Base-by-base conservation (phyloP, 2,888 invertebrate genomes). In the Leptogaster cylindrica region DNA sequence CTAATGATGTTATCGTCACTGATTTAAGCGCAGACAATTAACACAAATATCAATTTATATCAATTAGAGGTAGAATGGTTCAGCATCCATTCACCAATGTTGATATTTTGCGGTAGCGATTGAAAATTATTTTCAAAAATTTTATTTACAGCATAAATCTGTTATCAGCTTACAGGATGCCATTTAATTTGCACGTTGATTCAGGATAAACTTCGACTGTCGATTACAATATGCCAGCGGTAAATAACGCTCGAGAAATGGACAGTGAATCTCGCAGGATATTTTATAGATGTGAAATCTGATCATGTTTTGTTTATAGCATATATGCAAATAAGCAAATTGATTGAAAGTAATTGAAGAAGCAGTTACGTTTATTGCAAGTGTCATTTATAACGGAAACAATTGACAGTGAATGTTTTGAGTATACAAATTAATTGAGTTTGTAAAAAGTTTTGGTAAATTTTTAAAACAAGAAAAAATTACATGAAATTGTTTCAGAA, bases 51-150 rank as follows among this genome's bases (percentile, higher is more conserved):
- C 48, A 65, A 50, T 65, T 65, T 65, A 65, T 65, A 65, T 65
- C 65, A 65, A 65, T 65, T 65, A 65, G 65, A 50, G 65, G 65
- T 65, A 48, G 48, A 64, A 64, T 64, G 64, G 64, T 64, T n/a
- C 25, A 23, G 36, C 36, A 28, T 18, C 44, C 61, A 25, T 44
- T 61, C 44, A 12, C 28, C 14, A n/a, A n/a, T n/a, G n/a, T 31
- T 31, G 16, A 33, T 55, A 55, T 16, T 18, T 16, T 27, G 18
- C 18, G 44, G 10, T 23, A n/a, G 3, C 44, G 16, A 18, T 44
- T n/a, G 27, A 27, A 44, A 44, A 61, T 61, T 36, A 61, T 61
- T 44, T n/a, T 44, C 61, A 61, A 41, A 61, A 61, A 61, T 61
- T 25, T 41, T 61, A 61, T 61, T 61, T 61, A 31, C 61, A 18